These are phyloP conservation scores for Gnatocerus cornutus DNA, from an alignment of 2,888 invertebrate genomes.

Conservation along the genomic window DNA sequence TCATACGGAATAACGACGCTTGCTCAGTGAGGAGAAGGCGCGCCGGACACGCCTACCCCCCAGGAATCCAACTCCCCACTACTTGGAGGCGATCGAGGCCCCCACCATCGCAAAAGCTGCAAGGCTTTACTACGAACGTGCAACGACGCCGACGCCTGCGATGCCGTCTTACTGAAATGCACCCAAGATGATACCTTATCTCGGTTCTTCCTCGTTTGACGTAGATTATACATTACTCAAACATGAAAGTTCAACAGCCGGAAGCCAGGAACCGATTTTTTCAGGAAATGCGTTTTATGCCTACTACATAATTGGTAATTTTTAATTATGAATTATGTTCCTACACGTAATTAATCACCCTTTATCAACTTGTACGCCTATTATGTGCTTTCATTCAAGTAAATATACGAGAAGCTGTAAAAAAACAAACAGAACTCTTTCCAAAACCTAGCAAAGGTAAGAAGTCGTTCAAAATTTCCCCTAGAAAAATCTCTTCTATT, in stretches of 20 bases:
- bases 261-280: too few species aligned
- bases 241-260: not conserved
- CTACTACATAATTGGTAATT: too few species aligned
- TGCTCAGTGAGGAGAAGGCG: conserved; percentile 70
- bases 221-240: not conserved
- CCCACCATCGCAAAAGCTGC: conserved; percentile 52
- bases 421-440: too few species aligned
- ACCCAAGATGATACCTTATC: conserved; percentile 5
- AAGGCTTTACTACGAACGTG: conserved; percentile 36
- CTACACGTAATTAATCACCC: too few species aligned
- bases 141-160: conserved; percentile 43
- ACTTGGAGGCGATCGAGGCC: conserved; percentile 52
- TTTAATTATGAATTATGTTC: too few species aligned
- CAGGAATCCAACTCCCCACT: conserved; percentile 41
- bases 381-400: too few species aligned
- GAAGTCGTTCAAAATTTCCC: too few species aligned
- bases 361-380: too few species aligned
- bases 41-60: conserved; percentile 71
- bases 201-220: not conserved
- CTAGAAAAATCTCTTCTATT: too few species aligned
- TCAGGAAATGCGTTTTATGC: too few species aligned
- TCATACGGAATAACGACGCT: conserved; percentile 67
- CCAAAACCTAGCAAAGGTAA: too few species aligned
- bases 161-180: conserved; percentile 15
- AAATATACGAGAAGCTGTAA: too few species aligned